Percentiles rank a stretch among this genome's conserved stretches.
These are phyloP conservation scores for Mus caroli DNA, from an alignment of 2,797 vertebrate genomes.

Conservation along the genomic window DNA sequence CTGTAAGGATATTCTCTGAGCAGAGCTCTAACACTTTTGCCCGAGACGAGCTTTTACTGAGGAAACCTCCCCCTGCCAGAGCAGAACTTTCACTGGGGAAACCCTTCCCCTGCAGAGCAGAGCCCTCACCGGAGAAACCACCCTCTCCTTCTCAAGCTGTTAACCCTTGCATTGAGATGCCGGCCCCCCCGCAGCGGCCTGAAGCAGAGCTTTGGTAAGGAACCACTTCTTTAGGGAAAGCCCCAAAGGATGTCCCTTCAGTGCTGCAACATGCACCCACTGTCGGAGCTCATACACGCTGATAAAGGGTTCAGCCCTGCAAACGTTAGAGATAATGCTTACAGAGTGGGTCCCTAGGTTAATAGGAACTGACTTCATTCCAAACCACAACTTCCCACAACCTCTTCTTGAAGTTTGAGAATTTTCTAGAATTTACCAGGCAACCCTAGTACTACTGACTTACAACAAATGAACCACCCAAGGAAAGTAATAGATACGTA, in stretches of 20 bases:
- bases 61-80: background rate
- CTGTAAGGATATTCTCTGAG: background rate
- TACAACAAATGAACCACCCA: background rate
- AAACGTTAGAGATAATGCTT: background rate
- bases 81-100: background rate
- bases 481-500: background rate
- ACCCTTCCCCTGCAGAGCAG: background rate
- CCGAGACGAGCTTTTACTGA: background rate
- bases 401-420: background rate
- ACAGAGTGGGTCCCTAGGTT: background rate
- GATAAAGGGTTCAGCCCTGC: background rate
- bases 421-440: background rate
- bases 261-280: background rate
- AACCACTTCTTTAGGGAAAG: background rate
- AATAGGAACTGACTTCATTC: background rate
- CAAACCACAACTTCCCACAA: constrained; percentile 1
- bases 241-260: background rate
- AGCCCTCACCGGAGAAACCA: background rate
- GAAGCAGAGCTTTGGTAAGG: background rate
- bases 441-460: background rate
- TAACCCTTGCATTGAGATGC: background rate
- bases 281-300: background rate
- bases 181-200: background rate
- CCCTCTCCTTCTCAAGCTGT: background rate
- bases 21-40: background rate